Percentiles rank a stretch among this genome's conserved stretches.
Evolutionary conservation across 2,113 vertebrate species (phyloP).

Genomic region (Nycticebus coucang): DNA sequence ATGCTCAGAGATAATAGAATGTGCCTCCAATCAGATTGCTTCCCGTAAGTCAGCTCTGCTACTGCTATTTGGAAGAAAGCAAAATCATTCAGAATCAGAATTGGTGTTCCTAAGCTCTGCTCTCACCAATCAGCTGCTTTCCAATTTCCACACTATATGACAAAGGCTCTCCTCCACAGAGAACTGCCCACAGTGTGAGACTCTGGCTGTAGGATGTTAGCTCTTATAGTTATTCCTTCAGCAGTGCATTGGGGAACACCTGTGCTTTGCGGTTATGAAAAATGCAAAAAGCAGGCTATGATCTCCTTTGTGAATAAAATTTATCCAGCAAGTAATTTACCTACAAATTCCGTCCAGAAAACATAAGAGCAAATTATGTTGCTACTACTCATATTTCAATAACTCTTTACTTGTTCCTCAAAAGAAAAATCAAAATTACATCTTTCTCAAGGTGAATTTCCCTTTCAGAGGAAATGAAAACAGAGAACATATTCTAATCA

Average conservation of each 20-base stretch:
- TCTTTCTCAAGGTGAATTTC: constrained; percentile 37
- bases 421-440: constrained; percentile 37
- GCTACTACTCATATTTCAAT: constrained; percentile 30
- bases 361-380: not conserved
- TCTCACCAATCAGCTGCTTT: not conserved
- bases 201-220: not conserved
- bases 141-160: not conserved
- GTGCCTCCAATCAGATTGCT: not conserved
- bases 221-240: not conserved
- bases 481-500: not conserved
- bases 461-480: not conserved
- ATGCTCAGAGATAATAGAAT: not conserved
- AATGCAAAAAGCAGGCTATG: not conserved
- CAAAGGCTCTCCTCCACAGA: not conserved
- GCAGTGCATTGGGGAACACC: not conserved
- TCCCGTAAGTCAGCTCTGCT: not conserved
- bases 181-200: not conserved
- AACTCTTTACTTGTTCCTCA: not conserved
- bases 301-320: constrained; percentile 23
- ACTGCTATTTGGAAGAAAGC: not conserved
- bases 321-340: constrained; percentile 2
- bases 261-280: not conserved
- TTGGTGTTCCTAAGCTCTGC: not conserved
- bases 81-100: not conserved
- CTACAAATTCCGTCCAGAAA: not conserved